Conservation (phyloP, 2,113 vertebrate species). For the Tenebrosternarchus preto region DNA sequence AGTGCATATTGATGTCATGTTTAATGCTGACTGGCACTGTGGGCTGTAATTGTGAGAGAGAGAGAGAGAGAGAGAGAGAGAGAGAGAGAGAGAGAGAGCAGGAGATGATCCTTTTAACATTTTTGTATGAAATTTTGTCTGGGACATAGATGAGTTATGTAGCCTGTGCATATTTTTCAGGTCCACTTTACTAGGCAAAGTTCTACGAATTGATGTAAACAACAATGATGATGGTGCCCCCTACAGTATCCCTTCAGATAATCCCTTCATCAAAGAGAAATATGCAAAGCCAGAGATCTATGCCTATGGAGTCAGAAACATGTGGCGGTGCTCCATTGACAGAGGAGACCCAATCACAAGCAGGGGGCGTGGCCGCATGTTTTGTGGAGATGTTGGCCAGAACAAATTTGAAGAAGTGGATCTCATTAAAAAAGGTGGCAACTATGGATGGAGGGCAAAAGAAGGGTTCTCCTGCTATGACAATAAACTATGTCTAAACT, state of each 20-base stretch:
- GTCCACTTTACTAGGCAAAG: conserved; percentile 79
- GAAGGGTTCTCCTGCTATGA: conserved; percentile 83
- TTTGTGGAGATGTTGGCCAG: conserved; percentile 83
- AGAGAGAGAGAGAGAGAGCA: background rate
- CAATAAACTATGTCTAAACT: conserved; percentile 77
- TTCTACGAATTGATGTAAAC: conserved; percentile 74
- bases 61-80: conserved; percentile 9
- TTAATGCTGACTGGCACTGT: conserved; percentile 70
- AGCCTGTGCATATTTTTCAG: conserved; percentile 55
- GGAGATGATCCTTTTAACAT: too few relatives aligned
- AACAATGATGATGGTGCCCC: conserved; percentile 69
- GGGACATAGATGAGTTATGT: background rate
- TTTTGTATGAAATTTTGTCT: background rate
- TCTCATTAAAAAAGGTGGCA: conserved; percentile 77
- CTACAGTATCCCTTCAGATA: conserved; percentile 78
- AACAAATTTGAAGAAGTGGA: conserved; percentile 83
- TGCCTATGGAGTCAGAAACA: conserved; percentile 81
- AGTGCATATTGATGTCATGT: conserved; percentile 55
- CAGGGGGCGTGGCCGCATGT: conserved; percentile 70
- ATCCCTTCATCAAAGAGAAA: conserved; percentile 76
- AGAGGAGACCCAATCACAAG: conserved; percentile 71
- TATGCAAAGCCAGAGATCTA: conserved; percentile 74
- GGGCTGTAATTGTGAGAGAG: conserved; percentile 29
- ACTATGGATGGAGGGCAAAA: conserved; percentile 83
- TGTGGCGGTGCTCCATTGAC: conserved; percentile 84